Conservation (phyloP, 2,888 invertebrate species). For the Cyclophora punctaria region DNA sequence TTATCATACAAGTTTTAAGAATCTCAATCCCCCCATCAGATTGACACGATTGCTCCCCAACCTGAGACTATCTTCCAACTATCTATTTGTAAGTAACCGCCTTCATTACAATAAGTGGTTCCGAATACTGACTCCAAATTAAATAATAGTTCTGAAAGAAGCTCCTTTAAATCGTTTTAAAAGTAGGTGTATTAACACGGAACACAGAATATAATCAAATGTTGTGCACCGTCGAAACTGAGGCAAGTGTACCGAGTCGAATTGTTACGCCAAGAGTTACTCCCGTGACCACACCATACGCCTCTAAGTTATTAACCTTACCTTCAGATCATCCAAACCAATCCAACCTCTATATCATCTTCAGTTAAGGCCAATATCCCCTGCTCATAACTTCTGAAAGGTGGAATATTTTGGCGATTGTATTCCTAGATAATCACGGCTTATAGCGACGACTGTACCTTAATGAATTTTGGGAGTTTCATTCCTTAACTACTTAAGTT, state of each 20-base stretch:
- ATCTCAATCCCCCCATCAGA: no score
- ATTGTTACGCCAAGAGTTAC: constrained; percentile 45
- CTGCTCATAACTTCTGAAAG: neutral
- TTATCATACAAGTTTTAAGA: no score
- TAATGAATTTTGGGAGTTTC: constrained; percentile 10
- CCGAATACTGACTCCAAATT: no score
- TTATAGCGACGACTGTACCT: constrained; percentile 13
- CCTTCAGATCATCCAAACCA: constrained; percentile 3
- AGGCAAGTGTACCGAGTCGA: constrained; percentile 43
- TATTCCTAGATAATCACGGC: constrained; percentile 18
- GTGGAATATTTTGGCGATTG: constrained; percentile 8
- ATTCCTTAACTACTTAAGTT: constrained; percentile 3
- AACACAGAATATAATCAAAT: constrained; percentile 9
- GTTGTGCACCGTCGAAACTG: constrained; percentile 28
- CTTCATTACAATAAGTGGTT: no score
- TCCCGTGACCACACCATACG: constrained; percentile 46
- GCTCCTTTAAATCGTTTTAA: neutral
- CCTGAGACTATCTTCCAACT: no score
- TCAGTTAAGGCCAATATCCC: constrained; percentile 5
- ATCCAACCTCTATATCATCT: constrained; percentile 7
- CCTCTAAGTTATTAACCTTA: constrained; percentile 12
- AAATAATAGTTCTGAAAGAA: no score
- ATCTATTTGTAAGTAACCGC: no score
- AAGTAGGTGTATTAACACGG: neutral
- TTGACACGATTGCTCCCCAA: no score